phyloP scores from a whole-genome alignment of 1,140 invertebrate genomes.

The Cryptotermes secundus region DNA sequence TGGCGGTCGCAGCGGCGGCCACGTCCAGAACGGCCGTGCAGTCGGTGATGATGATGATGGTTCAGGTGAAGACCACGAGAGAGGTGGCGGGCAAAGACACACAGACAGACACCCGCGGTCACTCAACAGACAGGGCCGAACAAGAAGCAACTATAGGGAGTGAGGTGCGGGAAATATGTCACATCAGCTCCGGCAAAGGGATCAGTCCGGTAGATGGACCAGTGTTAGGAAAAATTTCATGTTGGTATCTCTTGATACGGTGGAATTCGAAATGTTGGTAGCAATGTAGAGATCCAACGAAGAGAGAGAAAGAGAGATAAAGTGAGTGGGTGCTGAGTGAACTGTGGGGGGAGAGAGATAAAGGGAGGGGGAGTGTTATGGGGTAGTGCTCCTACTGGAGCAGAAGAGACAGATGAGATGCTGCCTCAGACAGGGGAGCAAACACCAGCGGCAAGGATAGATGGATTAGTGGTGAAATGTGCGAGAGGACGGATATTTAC shows the following conservation, averaged over 20 bases:
- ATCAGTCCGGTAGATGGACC: slow-evolving; percentile 10
- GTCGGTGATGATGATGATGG: slow-evolving; percentile 28
- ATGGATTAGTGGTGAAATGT: not conserved
- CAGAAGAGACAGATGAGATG: not conserved
- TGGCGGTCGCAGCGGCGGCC: slow-evolving; percentile 20
- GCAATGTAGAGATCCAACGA: not conserved
- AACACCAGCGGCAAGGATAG: not conserved
- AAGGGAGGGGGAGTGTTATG: not conserved
- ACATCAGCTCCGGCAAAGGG: not conserved
- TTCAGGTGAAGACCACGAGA: slow-evolving; percentile 6
- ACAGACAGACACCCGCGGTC: slow-evolving; percentile 30
- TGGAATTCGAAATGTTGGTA: slow-evolving; percentile 5
- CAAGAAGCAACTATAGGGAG: not conserved
- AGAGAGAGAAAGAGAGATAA: slow-evolving; percentile 21
- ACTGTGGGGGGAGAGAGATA: not conserved
- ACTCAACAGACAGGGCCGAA: not conserved
- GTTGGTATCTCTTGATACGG: not conserved
- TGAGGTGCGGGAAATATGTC: not conserved
- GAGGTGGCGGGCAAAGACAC: slow-evolving; percentile 30
- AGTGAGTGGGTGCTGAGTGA: not conserved
- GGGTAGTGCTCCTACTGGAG: not conserved
- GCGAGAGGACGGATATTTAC: not conserved
- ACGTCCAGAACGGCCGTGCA: slow-evolving; percentile 25
- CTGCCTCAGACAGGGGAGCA: not conserved
- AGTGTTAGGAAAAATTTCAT: not conserved